Percentiles rank a stretch among this genome's conserved stretches.
These are phyloP conservation scores for Camponotus floridanus DNA, from an alignment of 1,140 invertebrate genomes.

Conservation along the genomic window DNA sequence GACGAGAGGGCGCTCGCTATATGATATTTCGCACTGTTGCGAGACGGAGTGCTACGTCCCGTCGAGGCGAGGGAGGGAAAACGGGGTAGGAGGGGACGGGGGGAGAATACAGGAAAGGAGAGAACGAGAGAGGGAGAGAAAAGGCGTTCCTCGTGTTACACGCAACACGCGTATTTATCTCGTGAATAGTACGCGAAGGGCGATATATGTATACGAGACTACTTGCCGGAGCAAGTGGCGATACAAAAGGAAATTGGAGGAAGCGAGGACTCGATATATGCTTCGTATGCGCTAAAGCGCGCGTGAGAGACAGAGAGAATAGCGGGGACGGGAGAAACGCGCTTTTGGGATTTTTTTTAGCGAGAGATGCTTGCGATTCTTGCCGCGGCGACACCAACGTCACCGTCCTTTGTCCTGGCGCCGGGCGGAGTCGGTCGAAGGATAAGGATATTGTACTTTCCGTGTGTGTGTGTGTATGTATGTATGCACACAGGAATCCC, in stretches of 20 bases:
- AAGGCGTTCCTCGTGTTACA: background rate
- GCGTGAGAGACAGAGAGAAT: background rate
- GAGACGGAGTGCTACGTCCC: slow-evolving; percentile 20
- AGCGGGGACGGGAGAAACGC: background rate
- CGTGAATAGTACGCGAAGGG: background rate
- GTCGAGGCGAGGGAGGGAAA: slow-evolving; percentile 27
- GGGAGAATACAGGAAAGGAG: slow-evolving; percentile 40
- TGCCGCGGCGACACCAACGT: background rate
- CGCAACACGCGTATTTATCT: slow-evolving; percentile 17
- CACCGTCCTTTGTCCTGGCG: slow-evolving; percentile 27
- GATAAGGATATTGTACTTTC: slow-evolving; percentile 23
- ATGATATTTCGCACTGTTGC: slow-evolving; percentile 16
- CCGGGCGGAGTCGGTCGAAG: slow-evolving; percentile 11
- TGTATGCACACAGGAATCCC: background rate
- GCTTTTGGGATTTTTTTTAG: background rate
- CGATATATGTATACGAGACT: background rate
- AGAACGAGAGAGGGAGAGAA: slow-evolving; percentile 60
- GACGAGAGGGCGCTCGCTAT: slow-evolving; percentile 43
- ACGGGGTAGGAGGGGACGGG: background rate
- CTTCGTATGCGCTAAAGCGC: background rate
- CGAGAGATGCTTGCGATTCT: background rate
- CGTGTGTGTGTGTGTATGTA: background rate
- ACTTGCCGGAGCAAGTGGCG: background rate
- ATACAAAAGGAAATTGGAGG: background rate
- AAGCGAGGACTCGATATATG: background rate